Evolutionary conservation across 2,797 vertebrate genomes (phyloP).

Genomic region (Poeciliopsis paucimaculata): DNA sequence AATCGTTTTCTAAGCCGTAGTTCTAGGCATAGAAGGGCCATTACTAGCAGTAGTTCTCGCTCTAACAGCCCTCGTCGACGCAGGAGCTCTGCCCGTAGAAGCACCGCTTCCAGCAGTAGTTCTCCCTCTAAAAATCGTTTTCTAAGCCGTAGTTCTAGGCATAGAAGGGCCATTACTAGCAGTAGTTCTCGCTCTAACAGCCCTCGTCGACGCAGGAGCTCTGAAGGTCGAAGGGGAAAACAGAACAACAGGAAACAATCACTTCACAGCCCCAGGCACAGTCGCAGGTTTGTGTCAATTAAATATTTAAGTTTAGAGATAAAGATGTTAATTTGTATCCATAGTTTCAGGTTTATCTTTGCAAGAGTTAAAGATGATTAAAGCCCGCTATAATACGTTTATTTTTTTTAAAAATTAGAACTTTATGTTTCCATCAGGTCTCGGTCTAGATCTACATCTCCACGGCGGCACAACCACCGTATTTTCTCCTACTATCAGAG

Average conservation of each 20-base stretch:
- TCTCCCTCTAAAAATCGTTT: not conserved
- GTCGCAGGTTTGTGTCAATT: not conserved
- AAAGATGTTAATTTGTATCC: not conserved
- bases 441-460: not conserved
- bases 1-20: too few relatives aligned
- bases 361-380: not conserved
- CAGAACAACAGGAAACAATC: not conserved
- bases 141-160: not conserved
- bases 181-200: not conserved
- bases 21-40: too few relatives aligned
- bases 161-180: not conserved
- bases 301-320: not conserved
- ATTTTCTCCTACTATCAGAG: not conserved
- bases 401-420: not conserved
- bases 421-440: constrained; percentile 1
- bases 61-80: not conserved
- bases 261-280: not conserved
- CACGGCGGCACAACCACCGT: not conserved
- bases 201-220: not conserved
- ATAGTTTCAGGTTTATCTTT: not conserved
- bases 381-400: not conserved
- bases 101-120: not conserved
- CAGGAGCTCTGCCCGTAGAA: fast-evolving
- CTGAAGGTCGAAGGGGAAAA: constrained; percentile 2
- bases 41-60: too few relatives aligned